Base-by-base conservation (phyloP, 2,888 invertebrate genomes). In the Hypena proboscidalis region DNA sequence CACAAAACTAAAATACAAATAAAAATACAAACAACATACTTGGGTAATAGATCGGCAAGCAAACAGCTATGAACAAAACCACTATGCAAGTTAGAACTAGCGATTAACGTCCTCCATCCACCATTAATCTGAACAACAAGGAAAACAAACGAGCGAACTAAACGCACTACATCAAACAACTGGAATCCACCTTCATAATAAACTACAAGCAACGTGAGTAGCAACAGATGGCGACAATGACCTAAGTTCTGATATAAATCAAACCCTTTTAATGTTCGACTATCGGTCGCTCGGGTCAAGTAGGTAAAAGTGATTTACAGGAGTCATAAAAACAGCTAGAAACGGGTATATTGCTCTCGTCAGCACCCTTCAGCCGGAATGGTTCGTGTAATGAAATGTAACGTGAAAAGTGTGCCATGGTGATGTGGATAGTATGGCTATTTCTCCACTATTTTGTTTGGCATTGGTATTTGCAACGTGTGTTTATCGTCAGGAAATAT, bases 211-310 rank as follows among this genome's bases (percentile, higher is more conserved):
- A 77, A 74, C 65, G 68, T 74, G 75, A 74, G 74, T 70, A 74
- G 83, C 77, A 82, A 78, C 89, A 88, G 86, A 83, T 88, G 89
- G 77, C 76, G 83, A 77, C 77, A 86, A 89, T 85, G 89, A 79
- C 74, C 86, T 73, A 87, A 89, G 80, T 89, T 89, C 68, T 70
- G 69, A 66, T 79, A 87, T 89, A 89, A 89, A 88, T 89, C 88
- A 88, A 80, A 86, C 87, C 87, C 88, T 85, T 87, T 89, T 88
- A 88, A 84, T 85, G 85, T 81, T 71, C 76, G 74, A 74, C 83
- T 80, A 84, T 83, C 78, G 84, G 83, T 78, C 71, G 77, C 69
- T 78, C 58, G 85, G 87, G 86, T 89, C 87, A 87, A 87, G 85
- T 80, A 82, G 80, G 85, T 80, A 77, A 72, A 77, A 77, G 81